Conservation (phyloP, 2,113 vertebrate genomes). For the Chionomys nivalis region DNA sequence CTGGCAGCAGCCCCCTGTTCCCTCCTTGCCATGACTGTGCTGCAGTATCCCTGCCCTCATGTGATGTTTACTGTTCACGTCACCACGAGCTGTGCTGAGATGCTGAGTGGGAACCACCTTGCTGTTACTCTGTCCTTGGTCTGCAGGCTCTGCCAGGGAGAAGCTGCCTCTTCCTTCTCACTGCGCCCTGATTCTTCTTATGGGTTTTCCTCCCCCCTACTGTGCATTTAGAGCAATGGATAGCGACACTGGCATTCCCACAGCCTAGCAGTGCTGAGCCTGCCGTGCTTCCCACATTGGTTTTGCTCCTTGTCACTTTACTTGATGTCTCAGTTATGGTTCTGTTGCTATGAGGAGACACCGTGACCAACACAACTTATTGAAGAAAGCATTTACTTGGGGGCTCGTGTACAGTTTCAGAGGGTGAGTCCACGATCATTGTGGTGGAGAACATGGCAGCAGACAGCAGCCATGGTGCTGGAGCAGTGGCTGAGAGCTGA, state of each 20-base stretch:
- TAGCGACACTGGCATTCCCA: background rate
- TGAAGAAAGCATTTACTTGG: no score
- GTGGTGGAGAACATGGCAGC: no score
- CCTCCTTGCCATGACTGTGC: rapidly evolving
- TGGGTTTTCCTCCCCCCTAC: background rate
- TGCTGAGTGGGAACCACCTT: rapidly evolving
- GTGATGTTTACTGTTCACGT: rapidly evolving
- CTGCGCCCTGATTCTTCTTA: background rate
- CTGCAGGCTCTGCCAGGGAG: background rate
- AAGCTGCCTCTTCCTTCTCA: background rate
- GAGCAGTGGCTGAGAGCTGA: no score
- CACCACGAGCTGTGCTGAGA: background rate
- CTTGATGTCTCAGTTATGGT: background rate
- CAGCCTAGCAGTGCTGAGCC: background rate
- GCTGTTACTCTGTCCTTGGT: background rate
- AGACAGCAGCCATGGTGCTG: no score
- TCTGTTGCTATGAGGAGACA: background rate
- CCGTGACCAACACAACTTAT: no score
- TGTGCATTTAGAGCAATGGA: background rate
- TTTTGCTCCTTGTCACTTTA: background rate
- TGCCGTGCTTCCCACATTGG: rapidly evolving
- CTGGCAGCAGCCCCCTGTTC: rapidly evolving
- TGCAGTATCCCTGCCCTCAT: rapidly evolving
- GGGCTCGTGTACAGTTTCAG: no score
- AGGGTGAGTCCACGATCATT: no score